Percentiles rank a stretch among this genome's conserved stretches.
These are phyloP conservation scores for Strigops habroptila DNA, from an alignment of 2,113 vertebrate species.

Conservation along the genomic window DNA sequence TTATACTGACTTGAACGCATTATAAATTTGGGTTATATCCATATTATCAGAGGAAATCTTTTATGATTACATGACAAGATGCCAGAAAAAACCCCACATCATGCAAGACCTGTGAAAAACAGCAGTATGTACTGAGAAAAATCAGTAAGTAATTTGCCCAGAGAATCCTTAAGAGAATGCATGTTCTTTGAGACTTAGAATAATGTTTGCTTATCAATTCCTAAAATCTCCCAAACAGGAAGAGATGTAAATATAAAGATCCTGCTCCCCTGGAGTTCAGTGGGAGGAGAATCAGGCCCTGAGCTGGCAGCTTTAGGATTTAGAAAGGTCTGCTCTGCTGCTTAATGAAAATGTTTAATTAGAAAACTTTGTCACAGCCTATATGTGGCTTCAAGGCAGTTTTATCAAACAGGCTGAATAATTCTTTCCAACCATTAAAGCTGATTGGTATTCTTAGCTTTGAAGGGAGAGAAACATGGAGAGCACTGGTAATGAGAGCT, in stretches of 20 bases:
- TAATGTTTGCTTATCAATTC: slow-evolving; percentile 55
- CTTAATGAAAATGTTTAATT: slow-evolving; percentile 56
- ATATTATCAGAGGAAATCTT: slow-evolving; percentile 20
- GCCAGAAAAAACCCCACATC: not conserved
- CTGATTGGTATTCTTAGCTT: slow-evolving; percentile 35
- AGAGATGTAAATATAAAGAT: slow-evolving; percentile 26
- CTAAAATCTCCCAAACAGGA: not conserved
- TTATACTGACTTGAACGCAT: not conserved
- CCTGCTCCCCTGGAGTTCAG: not conserved
- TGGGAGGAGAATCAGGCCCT: not conserved
- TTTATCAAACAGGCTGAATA: slow-evolving; percentile 29
- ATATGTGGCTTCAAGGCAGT: not conserved
- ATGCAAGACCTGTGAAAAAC: slow-evolving; percentile 1
- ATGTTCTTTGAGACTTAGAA: slow-evolving; percentile 27
- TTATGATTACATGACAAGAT: slow-evolving; percentile 18
- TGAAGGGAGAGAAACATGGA: not conserved
- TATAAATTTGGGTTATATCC: not conserved
- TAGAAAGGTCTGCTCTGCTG: not conserved
- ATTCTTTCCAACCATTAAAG: not conserved
- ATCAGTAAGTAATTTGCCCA: slow-evolving; percentile 57
- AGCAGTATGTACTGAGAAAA: slow-evolving; percentile 2
- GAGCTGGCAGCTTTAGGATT: not conserved
- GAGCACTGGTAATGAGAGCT: not conserved
- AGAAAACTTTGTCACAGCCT: slow-evolving; percentile 52
- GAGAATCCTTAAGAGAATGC: slow-evolving; percentile 48